Base-by-base conservation (phyloP, 2,113 vertebrate genomes). In the Emydura subglobosa region DNA sequence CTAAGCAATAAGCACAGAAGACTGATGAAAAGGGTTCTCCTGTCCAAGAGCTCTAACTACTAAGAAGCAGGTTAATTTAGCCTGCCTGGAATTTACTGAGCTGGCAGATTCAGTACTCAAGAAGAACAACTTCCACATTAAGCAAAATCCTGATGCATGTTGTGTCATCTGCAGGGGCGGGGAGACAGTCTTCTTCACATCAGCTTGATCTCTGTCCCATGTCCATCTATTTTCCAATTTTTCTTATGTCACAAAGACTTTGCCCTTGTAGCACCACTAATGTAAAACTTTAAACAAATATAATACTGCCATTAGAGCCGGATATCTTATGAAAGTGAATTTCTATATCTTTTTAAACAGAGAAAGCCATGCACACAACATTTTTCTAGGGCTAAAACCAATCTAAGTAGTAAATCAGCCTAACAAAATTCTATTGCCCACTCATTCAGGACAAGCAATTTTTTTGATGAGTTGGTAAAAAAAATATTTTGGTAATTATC, bases 41-140 rank as follows among this genome's bases (percentile, higher is more conserved):
- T 95, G 85, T 93, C 89, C 79, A 91, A 86, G 2, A 86, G 49
- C 79, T 42, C 57, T 39, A 81, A 42, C 95, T 95, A 97, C 96
- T 55, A 94, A 97, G 96, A 61, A 95, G 91, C 87, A 85, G 93
- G 95, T 98, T 97, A 97, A 98, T 98, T 98, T 98, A 97, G 97
- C 95, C 95, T 89, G 89, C 96, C 98, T 96, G 96, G 92, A 95
- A 97, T 98, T 94, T 97, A 97, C 94, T 97, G 98, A 98, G 96
- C 91, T 95, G 95, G 98, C 96, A 97, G 96, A 97, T 96, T 96
- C 88, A 96, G 86, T 51, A 89, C 81, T 74, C 86, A 96, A 94
- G 91, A 79, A 96, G 95, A 97, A 86, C 86, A 82, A 51, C 83
- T 89, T 96, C 51, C 82, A 44, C 72, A 79, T 81, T 74, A 83